Evolutionary conservation across 2,888 invertebrate genomes (phyloP).

Genomic region (Chalcis sispes): DNA sequence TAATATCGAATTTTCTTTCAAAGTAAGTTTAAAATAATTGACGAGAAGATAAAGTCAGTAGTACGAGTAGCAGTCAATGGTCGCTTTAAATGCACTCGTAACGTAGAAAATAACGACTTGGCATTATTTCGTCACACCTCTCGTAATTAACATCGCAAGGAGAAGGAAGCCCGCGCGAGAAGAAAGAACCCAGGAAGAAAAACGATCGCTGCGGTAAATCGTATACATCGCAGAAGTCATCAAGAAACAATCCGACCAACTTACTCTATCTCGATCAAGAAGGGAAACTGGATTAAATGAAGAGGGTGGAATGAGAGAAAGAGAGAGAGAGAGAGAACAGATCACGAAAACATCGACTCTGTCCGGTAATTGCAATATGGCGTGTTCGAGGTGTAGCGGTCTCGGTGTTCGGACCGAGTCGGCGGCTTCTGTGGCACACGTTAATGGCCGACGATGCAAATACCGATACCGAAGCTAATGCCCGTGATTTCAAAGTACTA

Average conservation of each 20-base stretch:
- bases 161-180: background rate
- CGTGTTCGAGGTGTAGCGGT: slow-evolving; percentile 65
- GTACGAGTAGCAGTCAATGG: no score
- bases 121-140: background rate
- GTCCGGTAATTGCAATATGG: slow-evolving; percentile 70
- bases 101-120: no score
- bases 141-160: background rate
- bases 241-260: background rate
- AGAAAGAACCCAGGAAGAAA: background rate
- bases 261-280: slow-evolving; percentile 38
- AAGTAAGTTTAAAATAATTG: no score
- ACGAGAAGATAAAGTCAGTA: no score
- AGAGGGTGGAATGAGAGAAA: slow-evolving; percentile 54
- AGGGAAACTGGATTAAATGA: slow-evolving; percentile 39
- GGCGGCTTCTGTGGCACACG: no score
- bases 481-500: slow-evolving; percentile 61
- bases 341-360: slow-evolving; percentile 68
- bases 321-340: slow-evolving; percentile 54
- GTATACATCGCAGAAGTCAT: background rate
- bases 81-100: no score
- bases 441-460: slow-evolving; percentile 72
- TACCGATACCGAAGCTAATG: slow-evolving; percentile 69
- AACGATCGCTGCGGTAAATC: background rate
- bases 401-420: no score
- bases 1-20: no score